Evolutionary conservation across 1,140 invertebrate species (phyloP).

Genomic region (Nylanderia fulva): DNA sequence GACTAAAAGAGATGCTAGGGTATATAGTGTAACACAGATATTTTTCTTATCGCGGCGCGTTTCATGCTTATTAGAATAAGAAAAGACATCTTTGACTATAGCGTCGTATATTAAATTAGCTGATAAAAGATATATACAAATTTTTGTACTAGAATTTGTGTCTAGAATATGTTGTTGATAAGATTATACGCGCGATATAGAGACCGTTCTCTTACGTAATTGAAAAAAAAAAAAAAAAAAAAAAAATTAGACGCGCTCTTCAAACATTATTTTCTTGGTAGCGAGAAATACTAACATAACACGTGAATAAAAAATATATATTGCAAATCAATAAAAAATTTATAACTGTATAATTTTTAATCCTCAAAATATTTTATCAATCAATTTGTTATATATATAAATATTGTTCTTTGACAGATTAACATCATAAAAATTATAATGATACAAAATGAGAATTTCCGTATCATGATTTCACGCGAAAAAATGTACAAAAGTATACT

Average conservation of each 20-base stretch:
- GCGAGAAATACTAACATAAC: background rate
- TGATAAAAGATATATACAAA: constrained; percentile 22
- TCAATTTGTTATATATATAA: background rate
- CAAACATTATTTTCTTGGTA: constrained; percentile 9
- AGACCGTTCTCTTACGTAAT: constrained; percentile 15
- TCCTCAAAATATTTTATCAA: background rate
- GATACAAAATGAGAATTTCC: too few relatives aligned
- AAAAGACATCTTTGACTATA: constrained; percentile 11
- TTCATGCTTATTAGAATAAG: constrained; percentile 24
- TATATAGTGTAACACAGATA: constrained; percentile 22
- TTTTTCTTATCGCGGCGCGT: background rate
- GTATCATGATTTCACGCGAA: too few relatives aligned
- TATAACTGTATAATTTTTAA: background rate
- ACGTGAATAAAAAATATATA: constrained; percentile 5
- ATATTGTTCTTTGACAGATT: background rate
- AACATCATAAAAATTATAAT: background rate
- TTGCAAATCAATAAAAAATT: background rate
- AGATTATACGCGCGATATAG: constrained; percentile 32
- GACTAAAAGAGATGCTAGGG: background rate
- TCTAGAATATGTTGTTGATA: background rate
- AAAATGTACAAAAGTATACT: background rate
- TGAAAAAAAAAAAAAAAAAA: too few relatives aligned
- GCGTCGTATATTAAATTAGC: background rate
- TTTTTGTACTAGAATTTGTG: constrained; percentile 8
- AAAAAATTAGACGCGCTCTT: constrained; percentile 3